Base-by-base conservation (phyloP, 2,113 vertebrate genomes). In the Coptodon rendalli region DNA sequence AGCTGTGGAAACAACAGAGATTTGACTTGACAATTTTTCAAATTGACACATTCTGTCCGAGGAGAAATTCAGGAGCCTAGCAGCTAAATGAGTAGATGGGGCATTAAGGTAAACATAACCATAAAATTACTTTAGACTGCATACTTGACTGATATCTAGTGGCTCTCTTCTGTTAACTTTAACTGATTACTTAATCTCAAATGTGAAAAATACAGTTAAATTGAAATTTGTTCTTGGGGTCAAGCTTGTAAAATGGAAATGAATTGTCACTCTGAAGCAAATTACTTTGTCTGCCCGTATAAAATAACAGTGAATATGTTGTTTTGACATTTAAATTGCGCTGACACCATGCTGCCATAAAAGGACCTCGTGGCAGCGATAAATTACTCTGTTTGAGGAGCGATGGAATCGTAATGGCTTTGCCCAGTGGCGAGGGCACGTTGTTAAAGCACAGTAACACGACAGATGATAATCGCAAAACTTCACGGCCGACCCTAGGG, bases 241-340 rank as follows among this genome's bases (percentile, higher is more conserved):
- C 40, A 78, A 6, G 24, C 52, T 73, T 81, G 52, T 80, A 38
- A 56, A 80, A 31, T 52, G 29, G 40, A 22, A 83, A 87, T 63
- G 59, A 83, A 89, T 90, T 84, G 27, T 80, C 63, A 53, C 54
- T 61, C 31, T 71, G 57, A 73, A 31, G 73, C 63, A 57, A 92
- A 90, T 91, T 27, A 85, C 61, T 90, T 83, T 88, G 83, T 80
- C 80, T 86, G 86, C 82, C 5, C 4, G n/a, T 85, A 52, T 71
- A 45, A 89, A 90, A 71, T 38, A 80, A 56, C 66, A 83, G 16
- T 52, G 14, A 31, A 66, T 83, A n/a, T 29, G 24, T 90, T 88
- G 89, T 92, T 91, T 88, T 87, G 81, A 86, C 82, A 89, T 89
- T 91, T 83, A 90, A 86, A 93, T 91, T 83, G 78, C 71, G 24